Evolutionary conservation across 23 tunicate genomes (phyloP), one percentile per base, ranked within the genome.

Genomic region (Oikopleura vanhoeffeni): DNA sequence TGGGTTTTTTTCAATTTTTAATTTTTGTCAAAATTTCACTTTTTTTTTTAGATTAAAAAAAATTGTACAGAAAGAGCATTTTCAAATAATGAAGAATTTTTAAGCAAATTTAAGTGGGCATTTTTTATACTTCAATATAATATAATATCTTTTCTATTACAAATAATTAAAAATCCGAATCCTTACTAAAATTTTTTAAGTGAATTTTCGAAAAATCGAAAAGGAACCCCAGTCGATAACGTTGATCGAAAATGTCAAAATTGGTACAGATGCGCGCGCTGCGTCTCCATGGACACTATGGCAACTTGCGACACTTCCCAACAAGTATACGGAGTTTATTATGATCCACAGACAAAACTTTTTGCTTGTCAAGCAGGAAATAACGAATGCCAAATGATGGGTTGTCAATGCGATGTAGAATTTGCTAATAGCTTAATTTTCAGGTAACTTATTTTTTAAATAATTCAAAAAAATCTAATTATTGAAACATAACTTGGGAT

Each of bases 241-340:
- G 79, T 71, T 2, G 79, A 71, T 32, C 79, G 79, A 71, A 71
- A 71, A 71, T 71, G 79, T 32, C 79, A 71, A 71, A 71, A 71
- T 30, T 71, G 79, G 79, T 71, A 71, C 35, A 33, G 79, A 18
- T 71, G 79, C 32, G 4, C 27, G 38, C 27, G 79, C 3, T 71
- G 79, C 35, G 79, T 71, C 34, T 28, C 38, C 36, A 71, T 71
- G 79, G 79, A 71, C 35, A 71, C 79, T 13, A 18, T 71, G 4
- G 79, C 34, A 33, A 33, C 27, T 18, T 71, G 79, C 38, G 27
- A 71, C 79, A 33, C 35, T 4, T 28, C 35, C 2, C 34, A 71
- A 30, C 79, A 71, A 71, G 35, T 71, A 33, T 71, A 71, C 32
- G 27, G 34, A 30, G 79, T 71, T 32, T 71, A 71, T 30, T 71